A percentile compares a stretch with the other conserved stretches of the same genome.
Evolutionary conservation across 35 echinoderm and acorn worm species (phyloP).

Genomic region (Apostichopus parvimensis): DNA sequence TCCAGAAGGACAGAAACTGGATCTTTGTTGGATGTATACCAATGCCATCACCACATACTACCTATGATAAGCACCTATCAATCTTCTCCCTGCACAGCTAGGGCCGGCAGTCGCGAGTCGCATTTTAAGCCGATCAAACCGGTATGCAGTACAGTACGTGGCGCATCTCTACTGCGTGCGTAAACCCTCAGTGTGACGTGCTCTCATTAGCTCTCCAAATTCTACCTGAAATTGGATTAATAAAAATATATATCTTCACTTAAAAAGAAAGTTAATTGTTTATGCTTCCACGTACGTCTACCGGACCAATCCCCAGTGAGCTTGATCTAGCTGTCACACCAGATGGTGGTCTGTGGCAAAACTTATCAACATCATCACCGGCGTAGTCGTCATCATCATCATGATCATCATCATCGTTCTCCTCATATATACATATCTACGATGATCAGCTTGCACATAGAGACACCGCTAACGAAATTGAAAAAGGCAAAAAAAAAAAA

Average conservation of each 20-base stretch:
- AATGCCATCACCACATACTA: too few relatives aligned
- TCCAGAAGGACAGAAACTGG: too few relatives aligned
- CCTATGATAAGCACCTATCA: too few relatives aligned
- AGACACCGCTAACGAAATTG: neutral
- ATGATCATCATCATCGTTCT: too few relatives aligned
- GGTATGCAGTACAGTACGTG: too few relatives aligned
- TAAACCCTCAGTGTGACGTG: neutral
- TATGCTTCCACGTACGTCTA: conserved; percentile 1
- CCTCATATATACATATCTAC: neutral
- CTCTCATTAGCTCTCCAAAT: neutral
- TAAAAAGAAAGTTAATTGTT: conserved; percentile 44
- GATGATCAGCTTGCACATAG: neutral
- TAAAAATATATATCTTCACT: conserved; percentile 17
- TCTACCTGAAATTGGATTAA: conserved; percentile 26
- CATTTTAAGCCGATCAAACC: too few relatives aligned
- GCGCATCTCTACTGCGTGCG: too few relatives aligned
- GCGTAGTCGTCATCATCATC: too few relatives aligned
- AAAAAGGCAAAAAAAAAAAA: neutral
- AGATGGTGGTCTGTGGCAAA: conserved; percentile 21
- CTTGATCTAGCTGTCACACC: conserved; percentile 14
- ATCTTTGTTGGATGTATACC: too few relatives aligned
- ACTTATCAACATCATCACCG: neutral
- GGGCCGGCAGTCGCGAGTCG: too few relatives aligned
- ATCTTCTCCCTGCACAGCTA: too few relatives aligned
- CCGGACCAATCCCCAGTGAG: conserved; percentile 21